A percentile compares a stretch with the other conserved stretches of the same genome.
Conservation (phyloP, 2,797 vertebrate genomes). For the Dallia pectoralis region DNA sequence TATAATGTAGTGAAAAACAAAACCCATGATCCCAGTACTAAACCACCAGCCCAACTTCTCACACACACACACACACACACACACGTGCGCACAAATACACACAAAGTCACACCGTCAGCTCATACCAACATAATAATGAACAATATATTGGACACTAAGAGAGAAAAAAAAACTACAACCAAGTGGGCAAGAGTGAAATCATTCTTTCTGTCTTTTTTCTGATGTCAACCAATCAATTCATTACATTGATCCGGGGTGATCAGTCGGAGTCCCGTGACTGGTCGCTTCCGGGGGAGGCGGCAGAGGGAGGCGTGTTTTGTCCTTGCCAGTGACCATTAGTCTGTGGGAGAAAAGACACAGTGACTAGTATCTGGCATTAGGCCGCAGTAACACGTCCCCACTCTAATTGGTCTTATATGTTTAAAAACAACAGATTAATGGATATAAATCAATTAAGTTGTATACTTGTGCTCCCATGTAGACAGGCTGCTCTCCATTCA, state of each 20-base stretch:
- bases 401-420: no score
- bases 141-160: conserved; percentile 42
- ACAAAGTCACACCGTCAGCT: conserved; percentile 17
- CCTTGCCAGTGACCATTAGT: conserved; percentile 88
- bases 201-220: conserved; percentile 65
- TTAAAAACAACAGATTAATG: not conserved
- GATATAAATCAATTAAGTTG: not conserved
- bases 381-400: not conserved
- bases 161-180: conserved; percentile 63
- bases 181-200: conserved; percentile 67
- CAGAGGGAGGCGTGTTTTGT: conserved; percentile 80
- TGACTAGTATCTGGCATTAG: not conserved
- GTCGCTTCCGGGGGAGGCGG: conserved; percentile 84
- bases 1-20: conserved; percentile 65
- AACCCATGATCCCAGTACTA: conserved; percentile 54
- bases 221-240: conserved; percentile 48
- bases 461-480: conserved; percentile 75
- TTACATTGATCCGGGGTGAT: conserved; percentile 55
- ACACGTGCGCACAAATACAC: conserved; percentile 28
- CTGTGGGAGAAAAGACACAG: conserved; percentile 56
- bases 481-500: conserved; percentile 87
- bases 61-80: conserved; percentile 13
- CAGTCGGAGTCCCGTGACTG: conserved; percentile 89
- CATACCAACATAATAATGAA: conserved; percentile 41
- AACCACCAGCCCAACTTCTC: conserved; percentile 33